Evolutionary conservation across 2,113 vertebrate species (phyloP), one percentile per base, ranked within the genome.

Genomic region (Chloropsis cyanopogon): DNA sequence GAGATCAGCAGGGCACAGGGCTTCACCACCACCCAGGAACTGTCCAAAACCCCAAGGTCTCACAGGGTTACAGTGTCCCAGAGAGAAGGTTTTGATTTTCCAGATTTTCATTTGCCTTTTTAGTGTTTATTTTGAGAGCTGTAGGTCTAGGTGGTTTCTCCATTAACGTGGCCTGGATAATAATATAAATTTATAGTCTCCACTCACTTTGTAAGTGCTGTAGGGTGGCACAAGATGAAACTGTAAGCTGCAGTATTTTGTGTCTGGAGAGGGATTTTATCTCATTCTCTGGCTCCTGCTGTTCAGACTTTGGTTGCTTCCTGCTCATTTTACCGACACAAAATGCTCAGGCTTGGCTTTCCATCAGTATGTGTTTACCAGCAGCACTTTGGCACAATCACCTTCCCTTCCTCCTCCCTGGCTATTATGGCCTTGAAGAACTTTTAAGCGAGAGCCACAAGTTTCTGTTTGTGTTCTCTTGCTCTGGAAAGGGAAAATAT

Each of bases 21-120:
- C 50, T 88, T 41, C 20, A 35, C 28, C 35, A 22, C 14, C 9
- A 7, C 3, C 2, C 28, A 37, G 54, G 7, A 70, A 75, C 16
- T 84, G 44, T 3, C 60, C 33, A 33, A 22, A 83, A 17, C 29
- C 28, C 79, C 52, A 44, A 12, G 31, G 25, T 61, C 56, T 59
- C 16, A 9, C 37, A 64, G 37, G 37, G 9, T 14, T 2, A 16
- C 15, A 41, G 0, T 13, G 17, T 19, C 19, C 18, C 14, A 46
- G 56, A 53, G 9, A 57, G 33, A 54, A 56, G 8, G 5, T 2
- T 71, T 72, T 14, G n/a, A 65, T 69, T 56, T 70, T 29, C 29
- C 52, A 35, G 35, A 31, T 49, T 82, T 85, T 60, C 4, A 0
- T 29, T 75, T 33, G 5, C 28, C 41, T 71, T 8, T 50, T 65